phyloP scores from a whole-genome alignment of 2,888 invertebrate species.

The Ferdinandea cuprea region DNA sequence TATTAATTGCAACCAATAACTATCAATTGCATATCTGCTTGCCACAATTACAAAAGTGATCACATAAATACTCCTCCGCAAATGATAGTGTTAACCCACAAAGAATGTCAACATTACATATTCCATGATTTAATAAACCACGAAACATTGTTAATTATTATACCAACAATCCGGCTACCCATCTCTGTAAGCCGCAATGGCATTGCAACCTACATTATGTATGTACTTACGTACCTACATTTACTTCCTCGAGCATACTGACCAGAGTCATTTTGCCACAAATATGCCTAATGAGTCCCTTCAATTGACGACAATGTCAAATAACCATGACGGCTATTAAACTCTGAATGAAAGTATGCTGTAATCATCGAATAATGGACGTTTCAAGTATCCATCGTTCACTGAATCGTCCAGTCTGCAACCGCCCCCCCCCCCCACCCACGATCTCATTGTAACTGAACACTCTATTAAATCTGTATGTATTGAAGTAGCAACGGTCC shows the following conservation, averaged over 20 bases:
- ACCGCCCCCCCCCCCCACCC: not conserved
- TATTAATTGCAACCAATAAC: too few species aligned
- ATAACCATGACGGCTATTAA: constrained; percentile 63
- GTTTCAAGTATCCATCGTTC: constrained; percentile 52
- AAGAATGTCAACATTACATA: too few species aligned
- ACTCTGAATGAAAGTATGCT: constrained; percentile 55
- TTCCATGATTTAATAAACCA: too few species aligned
- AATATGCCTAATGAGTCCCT: constrained; percentile 31
- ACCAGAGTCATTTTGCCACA: constrained; percentile 36
- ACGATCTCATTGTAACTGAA: not conserved
- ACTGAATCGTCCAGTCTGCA: not conserved
- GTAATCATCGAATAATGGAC: constrained; percentile 65
- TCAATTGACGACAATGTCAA: constrained; percentile 61
- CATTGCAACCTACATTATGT: too few species aligned
- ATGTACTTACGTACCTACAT: too few species aligned
- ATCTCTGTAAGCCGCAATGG: too few species aligned
- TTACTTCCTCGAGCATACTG: constrained; percentile 6
- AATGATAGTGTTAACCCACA: too few species aligned
- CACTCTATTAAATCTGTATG: constrained; percentile 39
- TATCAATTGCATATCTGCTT: too few species aligned
- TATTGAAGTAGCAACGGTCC: constrained; percentile 42
- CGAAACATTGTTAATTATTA: too few species aligned
- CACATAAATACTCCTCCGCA: too few species aligned
- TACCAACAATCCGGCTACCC: too few species aligned
- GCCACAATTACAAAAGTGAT: too few species aligned